These are phyloP conservation scores for Megalops cyprinoides DNA, from an alignment of 2,797 vertebrate species.

Conservation along the genomic window DNA sequence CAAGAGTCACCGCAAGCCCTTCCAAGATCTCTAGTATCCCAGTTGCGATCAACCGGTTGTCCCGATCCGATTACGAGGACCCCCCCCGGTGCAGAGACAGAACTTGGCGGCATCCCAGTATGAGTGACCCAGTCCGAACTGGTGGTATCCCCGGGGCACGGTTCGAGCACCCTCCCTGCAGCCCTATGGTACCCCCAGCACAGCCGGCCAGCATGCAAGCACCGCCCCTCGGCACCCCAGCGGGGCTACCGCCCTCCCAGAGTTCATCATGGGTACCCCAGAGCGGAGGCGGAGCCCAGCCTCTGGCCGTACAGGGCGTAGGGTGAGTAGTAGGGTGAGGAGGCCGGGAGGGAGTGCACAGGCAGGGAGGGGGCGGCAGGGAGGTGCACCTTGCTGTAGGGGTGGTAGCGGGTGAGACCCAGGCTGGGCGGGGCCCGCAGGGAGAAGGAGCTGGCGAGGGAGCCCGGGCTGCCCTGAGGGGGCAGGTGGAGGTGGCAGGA, in stretches of 20 bases:
- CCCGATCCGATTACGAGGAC: constrained; percentile 47
- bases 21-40: constrained; percentile 39
- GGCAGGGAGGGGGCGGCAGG: constrained; percentile 83
- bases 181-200: constrained; percentile 1
- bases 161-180: not conserved
- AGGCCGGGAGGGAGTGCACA: constrained; percentile 84
- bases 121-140: constrained; percentile 16
- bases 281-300: constrained; percentile 88
- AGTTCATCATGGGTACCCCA: constrained; percentile 78
- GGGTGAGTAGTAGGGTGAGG: constrained; percentile 94
- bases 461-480: constrained; percentile 84
- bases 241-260: not conserved
- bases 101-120: constrained; percentile 32
- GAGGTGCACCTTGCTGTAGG: constrained; percentile 93
- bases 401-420: constrained; percentile 92
- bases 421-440: constrained; percentile 92
- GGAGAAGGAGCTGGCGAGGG: constrained; percentile 86
- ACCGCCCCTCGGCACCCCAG: not conserved
- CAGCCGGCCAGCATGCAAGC: constrained; percentile 40
- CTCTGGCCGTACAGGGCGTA: constrained; percentile 96
- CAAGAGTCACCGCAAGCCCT: not conserved
- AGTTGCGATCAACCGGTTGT: constrained; percentile 35
- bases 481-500: constrained; percentile 95
- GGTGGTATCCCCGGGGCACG: not conserved
- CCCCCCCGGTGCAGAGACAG: constrained; percentile 20